phyloP scores from a whole-genome alignment of 2,113 vertebrate genomes.

The Nibea albiflora region DNA sequence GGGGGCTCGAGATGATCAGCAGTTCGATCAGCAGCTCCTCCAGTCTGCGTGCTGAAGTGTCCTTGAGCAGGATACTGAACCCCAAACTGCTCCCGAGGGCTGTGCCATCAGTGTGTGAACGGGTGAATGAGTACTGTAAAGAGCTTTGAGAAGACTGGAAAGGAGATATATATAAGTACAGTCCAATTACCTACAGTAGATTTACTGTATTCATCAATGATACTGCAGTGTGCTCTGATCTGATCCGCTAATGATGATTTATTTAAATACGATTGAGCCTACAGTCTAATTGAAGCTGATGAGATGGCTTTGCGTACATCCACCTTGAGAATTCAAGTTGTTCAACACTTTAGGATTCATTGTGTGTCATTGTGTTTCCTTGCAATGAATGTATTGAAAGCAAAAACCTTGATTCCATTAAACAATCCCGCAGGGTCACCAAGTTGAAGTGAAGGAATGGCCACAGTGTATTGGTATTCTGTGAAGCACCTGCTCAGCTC shows the following conservation, averaged over 20 bases:
- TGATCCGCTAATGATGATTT: constrained; percentile 19
- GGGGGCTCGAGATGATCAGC: no score
- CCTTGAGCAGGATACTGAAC: no score
- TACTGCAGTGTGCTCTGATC: background rate
- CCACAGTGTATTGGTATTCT: constrained; percentile 64
- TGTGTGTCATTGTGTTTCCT: background rate
- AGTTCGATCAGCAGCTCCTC: no score
- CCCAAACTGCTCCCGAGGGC: no score
- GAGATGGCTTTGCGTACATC: constrained; percentile 3
- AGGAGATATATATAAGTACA: no score
- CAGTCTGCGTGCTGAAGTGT: no score
- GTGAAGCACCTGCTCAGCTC: constrained; percentile 45
- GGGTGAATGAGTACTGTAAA: no score
- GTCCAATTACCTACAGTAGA: background rate
- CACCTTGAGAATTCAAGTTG: background rate
- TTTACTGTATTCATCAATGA: background rate
- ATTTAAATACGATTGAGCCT: constrained; percentile 6
- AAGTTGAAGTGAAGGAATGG: constrained; percentile 20
- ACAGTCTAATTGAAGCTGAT: constrained; percentile 24
- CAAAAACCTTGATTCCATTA: constrained; percentile 31
- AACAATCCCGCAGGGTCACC: constrained; percentile 7
- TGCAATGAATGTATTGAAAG: constrained; percentile 5
- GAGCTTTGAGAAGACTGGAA: no score
- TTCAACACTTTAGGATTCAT: background rate
- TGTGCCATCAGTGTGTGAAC: no score